phyloP scores from a whole-genome alignment of 2,888 invertebrate genomes.

The Dicranocentrus wangi region DNA sequence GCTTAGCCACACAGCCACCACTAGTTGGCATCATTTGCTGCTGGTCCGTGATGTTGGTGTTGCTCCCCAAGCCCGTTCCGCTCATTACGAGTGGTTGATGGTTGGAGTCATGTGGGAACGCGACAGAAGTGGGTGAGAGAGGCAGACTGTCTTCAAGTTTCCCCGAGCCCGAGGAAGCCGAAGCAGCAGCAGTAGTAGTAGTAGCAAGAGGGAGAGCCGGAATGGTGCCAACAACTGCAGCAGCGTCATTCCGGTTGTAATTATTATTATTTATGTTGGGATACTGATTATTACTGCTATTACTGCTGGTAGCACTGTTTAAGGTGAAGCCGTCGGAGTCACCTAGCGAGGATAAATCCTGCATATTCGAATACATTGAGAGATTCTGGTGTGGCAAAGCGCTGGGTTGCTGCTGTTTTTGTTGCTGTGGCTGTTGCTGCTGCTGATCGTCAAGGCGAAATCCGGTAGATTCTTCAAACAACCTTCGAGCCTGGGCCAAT shows the following conservation, averaged over 20 bases:
- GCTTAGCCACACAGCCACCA: slow-evolving; percentile 23
- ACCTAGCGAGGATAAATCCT: slow-evolving; percentile 55
- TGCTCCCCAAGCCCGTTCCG: slow-evolving; percentile 23
- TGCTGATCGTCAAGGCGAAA: slow-evolving; percentile 42
- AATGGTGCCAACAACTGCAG: slow-evolving; percentile 58
- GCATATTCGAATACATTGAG: slow-evolving; percentile 46
- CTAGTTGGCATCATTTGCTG: slow-evolving; percentile 47
- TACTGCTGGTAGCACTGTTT: not conserved
- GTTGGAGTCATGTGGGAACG: slow-evolving; percentile 43
- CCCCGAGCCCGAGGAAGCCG: not conserved
- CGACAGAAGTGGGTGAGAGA: slow-evolving; percentile 51
- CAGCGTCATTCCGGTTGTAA: slow-evolving; percentile 48
- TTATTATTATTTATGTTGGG: slow-evolving; percentile 54
- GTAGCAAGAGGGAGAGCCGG: slow-evolving; percentile 36
- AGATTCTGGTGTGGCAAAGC: not conserved
- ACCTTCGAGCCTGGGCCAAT: slow-evolving; percentile 84
- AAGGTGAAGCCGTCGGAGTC: slow-evolving; percentile 3
- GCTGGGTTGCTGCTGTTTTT: not conserved
- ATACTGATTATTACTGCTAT: slow-evolving; percentile 18
- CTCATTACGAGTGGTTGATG: slow-evolving; percentile 11
- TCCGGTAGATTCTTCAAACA: slow-evolving; percentile 80
- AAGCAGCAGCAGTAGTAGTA: too few species aligned
- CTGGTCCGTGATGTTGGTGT: slow-evolving; percentile 17
- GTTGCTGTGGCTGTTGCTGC: slow-evolving; percentile 23
- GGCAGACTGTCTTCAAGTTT: slow-evolving; percentile 19